Percentiles rank a stretch among this genome's conserved stretches.
phyloP scores from a whole-genome alignment of 2,113 vertebrate genomes.

The Chlorodrepanis virens region DNA sequence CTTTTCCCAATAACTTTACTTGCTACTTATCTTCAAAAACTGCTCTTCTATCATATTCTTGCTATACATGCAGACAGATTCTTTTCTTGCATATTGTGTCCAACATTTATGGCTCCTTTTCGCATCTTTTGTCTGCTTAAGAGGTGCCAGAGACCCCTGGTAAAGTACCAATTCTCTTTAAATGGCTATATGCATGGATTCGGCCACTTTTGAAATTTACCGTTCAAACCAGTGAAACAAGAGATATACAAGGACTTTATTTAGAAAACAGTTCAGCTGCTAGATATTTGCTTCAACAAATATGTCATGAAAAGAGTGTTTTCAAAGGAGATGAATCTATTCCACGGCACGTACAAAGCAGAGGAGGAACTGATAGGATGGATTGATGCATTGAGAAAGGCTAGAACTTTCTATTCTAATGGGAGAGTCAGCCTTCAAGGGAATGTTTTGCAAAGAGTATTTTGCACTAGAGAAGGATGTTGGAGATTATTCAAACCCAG shows the following conservation, averaged over 20 bases:
- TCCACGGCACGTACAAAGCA: accelerated
- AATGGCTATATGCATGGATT: neutral
- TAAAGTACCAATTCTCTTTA: neutral
- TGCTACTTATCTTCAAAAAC: neutral
- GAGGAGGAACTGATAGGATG: neutral
- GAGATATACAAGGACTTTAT: neutral
- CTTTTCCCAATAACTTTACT: neutral
- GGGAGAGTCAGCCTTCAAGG: neutral
- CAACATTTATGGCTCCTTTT: neutral
- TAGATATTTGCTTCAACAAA: neutral
- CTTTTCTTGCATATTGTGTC: neutral
- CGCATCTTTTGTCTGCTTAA: neutral
- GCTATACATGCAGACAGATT: neutral
- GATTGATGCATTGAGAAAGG: neutral
- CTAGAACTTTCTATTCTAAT: neutral
- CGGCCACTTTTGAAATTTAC: neutral
- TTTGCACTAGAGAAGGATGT: neutral
- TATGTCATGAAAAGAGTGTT: neutral
- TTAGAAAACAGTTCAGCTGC: neutral
- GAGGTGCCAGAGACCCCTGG: neutral
- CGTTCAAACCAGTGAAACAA: neutral
- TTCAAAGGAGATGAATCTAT: neutral
- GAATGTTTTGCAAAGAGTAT: neutral
- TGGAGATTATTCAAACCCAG: neutral
- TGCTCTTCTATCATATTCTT: neutral